Conservation (phyloP, 2,113 vertebrate species). For the Pygathrix nemaeus region DNA sequence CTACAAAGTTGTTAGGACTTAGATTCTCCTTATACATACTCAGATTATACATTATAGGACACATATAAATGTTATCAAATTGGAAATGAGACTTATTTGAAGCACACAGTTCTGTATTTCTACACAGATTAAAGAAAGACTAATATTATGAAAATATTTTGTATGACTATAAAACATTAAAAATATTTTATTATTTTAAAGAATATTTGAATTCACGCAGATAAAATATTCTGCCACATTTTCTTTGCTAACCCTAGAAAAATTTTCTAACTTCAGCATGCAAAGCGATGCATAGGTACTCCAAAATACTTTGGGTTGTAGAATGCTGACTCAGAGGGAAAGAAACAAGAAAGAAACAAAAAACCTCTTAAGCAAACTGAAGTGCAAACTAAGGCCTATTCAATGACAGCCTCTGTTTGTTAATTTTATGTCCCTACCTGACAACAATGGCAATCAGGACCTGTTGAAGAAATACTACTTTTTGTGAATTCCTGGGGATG, state of each 20-base stretch:
- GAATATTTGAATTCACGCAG: neutral
- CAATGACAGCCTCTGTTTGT: neutral
- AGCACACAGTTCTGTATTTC: neutral
- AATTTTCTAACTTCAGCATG: neutral
- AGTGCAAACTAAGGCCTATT: neutral
- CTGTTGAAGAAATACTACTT: neutral
- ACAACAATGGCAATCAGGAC: neutral
- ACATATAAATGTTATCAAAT: neutral
- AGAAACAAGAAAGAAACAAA: neutral
- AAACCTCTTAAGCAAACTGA: neutral
- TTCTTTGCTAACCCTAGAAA: constrained; percentile 10
- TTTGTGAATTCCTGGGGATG: neutral
- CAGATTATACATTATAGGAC: neutral
- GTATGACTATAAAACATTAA: neutral
- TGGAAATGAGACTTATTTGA: neutral
- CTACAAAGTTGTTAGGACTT: neutral
- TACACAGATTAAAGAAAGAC: neutral
- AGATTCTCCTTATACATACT: neutral
- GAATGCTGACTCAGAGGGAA: neutral
- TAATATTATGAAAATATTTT: neutral
- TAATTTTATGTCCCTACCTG: neutral
- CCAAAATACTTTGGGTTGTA: neutral
- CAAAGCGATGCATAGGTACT: neutral
- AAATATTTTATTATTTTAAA: neutral
- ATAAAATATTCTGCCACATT: neutral